phyloP scores from a whole-genome alignment of 2,888 invertebrate genomes.

The Isoperla grammatica region DNA sequence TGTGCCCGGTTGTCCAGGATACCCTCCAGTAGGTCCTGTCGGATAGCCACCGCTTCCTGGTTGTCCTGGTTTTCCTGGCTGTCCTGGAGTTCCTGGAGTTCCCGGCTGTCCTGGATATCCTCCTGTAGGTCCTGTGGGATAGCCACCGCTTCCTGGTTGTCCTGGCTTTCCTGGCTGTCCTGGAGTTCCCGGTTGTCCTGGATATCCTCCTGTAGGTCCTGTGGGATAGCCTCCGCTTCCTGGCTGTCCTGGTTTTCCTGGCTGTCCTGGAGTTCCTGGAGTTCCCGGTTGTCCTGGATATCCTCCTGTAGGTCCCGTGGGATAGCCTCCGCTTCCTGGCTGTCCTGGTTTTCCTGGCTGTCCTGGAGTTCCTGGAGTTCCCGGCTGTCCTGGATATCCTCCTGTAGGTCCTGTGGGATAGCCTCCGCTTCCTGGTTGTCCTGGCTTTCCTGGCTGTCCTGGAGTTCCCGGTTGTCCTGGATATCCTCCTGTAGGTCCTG shows the following conservation, averaged over 20 bases:
- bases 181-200: constrained; percentile 32
- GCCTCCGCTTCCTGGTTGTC: constrained; percentile 22
- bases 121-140: too few species aligned
- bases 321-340: constrained; percentile 40
- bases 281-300: constrained; percentile 30
- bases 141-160: too few species aligned
- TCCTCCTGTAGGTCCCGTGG: constrained; percentile 29
- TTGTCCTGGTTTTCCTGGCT: constrained; percentile 33
- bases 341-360: constrained; percentile 39
- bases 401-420: constrained; percentile 27
- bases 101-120: constrained; percentile 32
- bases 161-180: too few species aligned
- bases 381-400: constrained; percentile 37
- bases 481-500: constrained; percentile 14
- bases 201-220: constrained; percentile 40
- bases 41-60: constrained; percentile 14
- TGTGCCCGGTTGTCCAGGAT: constrained; percentile 14
- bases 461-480: constrained; percentile 33
- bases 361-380: constrained; percentile 31
- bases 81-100: constrained; percentile 35
- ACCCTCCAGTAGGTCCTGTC: constrained; percentile 13
- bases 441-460: constrained; percentile 38
- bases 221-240: constrained; percentile 53
- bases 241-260: constrained; percentile 48
- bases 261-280: constrained; percentile 39